Percentiles rank a stretch among this genome's conserved stretches.
phyloP scores from a whole-genome alignment of 2,113 vertebrate genomes.

The Arvicanthis niloticus region DNA sequence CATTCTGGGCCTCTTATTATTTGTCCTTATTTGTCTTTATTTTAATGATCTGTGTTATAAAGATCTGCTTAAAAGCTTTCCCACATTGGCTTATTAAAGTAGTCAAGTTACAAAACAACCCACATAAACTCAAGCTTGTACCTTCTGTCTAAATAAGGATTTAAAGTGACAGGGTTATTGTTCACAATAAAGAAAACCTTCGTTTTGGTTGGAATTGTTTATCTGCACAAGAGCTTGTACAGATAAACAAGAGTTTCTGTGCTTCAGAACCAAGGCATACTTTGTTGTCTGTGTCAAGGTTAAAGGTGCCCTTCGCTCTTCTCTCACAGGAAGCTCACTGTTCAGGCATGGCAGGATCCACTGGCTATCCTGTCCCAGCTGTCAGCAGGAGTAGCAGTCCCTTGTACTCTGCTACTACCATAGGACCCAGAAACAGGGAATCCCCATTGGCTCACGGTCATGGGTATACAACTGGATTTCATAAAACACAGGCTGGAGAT shows the following conservation, averaged over 20 bases:
- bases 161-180: neutral
- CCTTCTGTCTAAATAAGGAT: neutral
- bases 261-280: neutral
- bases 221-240: neutral
- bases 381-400: neutral
- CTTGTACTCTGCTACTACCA: neutral
- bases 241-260: neutral
- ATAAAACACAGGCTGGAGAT: neutral
- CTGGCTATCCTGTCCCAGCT: neutral
- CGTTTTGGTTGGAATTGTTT: neutral
- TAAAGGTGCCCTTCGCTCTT: neutral
- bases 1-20: neutral
- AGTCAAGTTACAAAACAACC: neutral
- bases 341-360: rapidly evolving
- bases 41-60: constrained; percentile 47
- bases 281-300: neutral
- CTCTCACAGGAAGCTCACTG: neutral
- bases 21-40: constrained; percentile 28
- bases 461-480: neutral
- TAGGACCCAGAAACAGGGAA: neutral
- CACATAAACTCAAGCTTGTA: neutral
- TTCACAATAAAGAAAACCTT: neutral
- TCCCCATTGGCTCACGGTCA: neutral
- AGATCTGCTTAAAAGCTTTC: constrained; percentile 39
- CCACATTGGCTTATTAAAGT: constrained; percentile 9